These are phyloP conservation scores for Elephas maximus DNA, from an alignment of 2,113 vertebrate species.

Conservation along the genomic window DNA sequence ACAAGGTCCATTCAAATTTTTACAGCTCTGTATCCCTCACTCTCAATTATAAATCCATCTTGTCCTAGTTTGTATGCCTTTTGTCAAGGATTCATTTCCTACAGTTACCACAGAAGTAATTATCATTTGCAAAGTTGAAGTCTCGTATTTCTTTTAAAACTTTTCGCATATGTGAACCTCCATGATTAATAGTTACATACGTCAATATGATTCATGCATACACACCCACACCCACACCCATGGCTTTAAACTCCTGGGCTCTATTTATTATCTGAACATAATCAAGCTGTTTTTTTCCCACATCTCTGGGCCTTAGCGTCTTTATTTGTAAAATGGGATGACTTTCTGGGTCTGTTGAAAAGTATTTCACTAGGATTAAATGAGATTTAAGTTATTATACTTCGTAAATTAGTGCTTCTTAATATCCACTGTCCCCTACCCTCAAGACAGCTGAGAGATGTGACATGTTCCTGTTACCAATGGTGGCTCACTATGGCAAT, in stretches of 20 bases:
- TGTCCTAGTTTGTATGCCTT: background rate
- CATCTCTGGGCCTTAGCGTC: background rate
- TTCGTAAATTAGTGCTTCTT: slow-evolving; percentile 37
- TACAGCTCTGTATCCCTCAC: background rate
- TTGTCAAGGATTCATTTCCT: slow-evolving; percentile 26
- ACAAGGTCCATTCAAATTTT: slow-evolving; percentile 33
- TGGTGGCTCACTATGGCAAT: background rate
- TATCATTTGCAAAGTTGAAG: slow-evolving; percentile 43
- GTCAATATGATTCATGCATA: background rate
- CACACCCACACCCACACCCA: background rate
- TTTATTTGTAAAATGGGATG: slow-evolving; percentile 25
- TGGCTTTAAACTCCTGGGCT: background rate
- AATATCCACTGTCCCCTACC: background rate
- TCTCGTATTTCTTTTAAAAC: slow-evolving; percentile 46
- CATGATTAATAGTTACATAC: slow-evolving; percentile 29
- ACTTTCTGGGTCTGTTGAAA: background rate
- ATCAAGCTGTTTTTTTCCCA: background rate
- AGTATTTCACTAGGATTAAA: slow-evolving; percentile 40
- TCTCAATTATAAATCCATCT: slow-evolving; percentile 6
- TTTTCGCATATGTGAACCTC: background rate
- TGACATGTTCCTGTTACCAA: background rate
- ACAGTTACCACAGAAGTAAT: background rate
- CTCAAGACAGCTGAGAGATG: background rate
- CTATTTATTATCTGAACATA: background rate
- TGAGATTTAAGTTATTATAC: background rate